A percentile compares a stretch with the other conserved stretches of the same genome.
Conservation (phyloP, 2,797 vertebrate genomes). For the Brachymystax lenok region DNA sequence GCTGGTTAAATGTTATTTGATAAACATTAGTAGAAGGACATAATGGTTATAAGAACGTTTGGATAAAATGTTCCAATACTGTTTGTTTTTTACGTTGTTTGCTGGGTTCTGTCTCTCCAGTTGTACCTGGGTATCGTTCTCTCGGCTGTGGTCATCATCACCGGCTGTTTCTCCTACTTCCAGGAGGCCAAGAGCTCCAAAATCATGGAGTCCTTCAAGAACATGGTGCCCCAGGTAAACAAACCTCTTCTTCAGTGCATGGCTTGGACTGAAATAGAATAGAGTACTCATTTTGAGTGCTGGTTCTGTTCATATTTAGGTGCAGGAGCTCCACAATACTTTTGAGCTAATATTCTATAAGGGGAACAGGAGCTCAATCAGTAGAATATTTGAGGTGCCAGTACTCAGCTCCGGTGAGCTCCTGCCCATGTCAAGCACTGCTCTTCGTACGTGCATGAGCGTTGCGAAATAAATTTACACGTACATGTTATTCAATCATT, state of each 20-base stretch:
- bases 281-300: too few relatives aligned
- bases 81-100: not conserved
- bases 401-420: too few relatives aligned
- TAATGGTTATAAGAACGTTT: not conserved
- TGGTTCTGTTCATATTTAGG: too few relatives aligned
- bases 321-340: too few relatives aligned
- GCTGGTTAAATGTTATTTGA: not conserved
- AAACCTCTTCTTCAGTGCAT: not conserved
- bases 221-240: constrained; percentile 91
- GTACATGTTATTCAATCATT: too few relatives aligned
- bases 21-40: not conserved
- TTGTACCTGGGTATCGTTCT: constrained; percentile 91
- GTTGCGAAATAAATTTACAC: too few relatives aligned
- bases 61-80: not conserved
- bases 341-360: too few relatives aligned
- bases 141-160: constrained; percentile 90
- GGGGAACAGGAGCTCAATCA: too few relatives aligned
- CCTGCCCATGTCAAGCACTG: too few relatives aligned
- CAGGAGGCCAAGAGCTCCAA: constrained; percentile 94
- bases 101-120: constrained; percentile 63
- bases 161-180: constrained; percentile 94
- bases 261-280: too few relatives aligned
- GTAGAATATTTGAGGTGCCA: too few relatives aligned
- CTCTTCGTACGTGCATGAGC: too few relatives aligned
- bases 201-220: constrained; percentile 97